Conservation (phyloP, 2,888 invertebrate species). For the Andricus quercusramuli region DNA sequence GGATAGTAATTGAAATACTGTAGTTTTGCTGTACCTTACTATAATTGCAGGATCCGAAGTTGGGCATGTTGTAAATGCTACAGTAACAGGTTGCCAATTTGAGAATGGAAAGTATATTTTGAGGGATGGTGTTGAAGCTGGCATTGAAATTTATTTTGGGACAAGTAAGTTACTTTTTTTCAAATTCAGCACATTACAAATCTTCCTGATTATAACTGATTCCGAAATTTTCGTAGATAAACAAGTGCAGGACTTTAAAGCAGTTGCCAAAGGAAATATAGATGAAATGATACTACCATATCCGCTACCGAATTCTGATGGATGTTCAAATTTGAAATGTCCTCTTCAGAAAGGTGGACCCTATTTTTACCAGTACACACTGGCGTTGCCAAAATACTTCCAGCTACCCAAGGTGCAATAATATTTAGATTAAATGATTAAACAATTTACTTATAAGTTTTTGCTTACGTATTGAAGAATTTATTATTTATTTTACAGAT, state of each 20-base stretch:
- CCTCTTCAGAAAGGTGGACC: slow-evolving; percentile 5
- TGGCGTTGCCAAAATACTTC: not conserved
- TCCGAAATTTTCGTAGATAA: not conserved
- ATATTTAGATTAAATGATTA: not conserved
- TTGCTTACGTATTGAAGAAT: not conserved
- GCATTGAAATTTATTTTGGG: not conserved
- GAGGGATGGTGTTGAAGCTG: not conserved
- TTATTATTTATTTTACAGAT: slow-evolving; percentile 76
- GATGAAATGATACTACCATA: not conserved
- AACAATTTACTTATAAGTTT: not conserved
- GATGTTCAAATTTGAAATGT: not conserved
- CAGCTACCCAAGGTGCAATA: not conserved
- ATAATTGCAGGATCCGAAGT: not conserved
- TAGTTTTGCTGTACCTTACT: too few species aligned
- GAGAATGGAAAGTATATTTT: not conserved
- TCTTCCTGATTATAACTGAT: not conserved
- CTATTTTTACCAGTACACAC: not conserved
- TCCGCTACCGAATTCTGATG: not conserved
- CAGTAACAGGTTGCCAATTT: not conserved
- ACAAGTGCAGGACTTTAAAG: not conserved
- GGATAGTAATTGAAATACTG: too few species aligned
- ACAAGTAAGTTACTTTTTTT: not conserved
- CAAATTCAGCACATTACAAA: not conserved
- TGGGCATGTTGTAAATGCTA: not conserved
- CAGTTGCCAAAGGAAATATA: not conserved